Conservation (phyloP, 2,888 invertebrate genomes). For the Cataglyphis cursor region DNA sequence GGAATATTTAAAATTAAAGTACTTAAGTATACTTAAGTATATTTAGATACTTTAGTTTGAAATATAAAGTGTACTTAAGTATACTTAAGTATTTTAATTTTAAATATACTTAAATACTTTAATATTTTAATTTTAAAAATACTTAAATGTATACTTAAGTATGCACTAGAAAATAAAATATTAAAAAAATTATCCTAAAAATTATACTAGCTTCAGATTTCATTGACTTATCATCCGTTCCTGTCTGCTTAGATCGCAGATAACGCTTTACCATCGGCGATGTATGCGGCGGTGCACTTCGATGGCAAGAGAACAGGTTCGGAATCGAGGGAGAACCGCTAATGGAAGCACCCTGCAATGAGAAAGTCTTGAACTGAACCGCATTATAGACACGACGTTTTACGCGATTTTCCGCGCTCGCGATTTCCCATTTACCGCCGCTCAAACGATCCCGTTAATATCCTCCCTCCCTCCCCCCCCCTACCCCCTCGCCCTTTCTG, state of each 20-base stretch:
- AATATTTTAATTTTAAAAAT: too few relatives aligned
- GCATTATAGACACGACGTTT: constrained; percentile 57
- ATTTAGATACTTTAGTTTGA: too few relatives aligned
- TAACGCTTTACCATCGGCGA: constrained; percentile 33
- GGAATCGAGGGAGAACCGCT: constrained; percentile 55
- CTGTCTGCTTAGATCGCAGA: constrained; percentile 41
- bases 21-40: too few relatives aligned
- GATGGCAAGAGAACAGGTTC: constrained; percentile 20
- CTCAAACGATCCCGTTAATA: constrained; percentile 64
- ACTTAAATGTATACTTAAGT: too few relatives aligned
- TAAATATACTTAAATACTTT: too few relatives aligned
- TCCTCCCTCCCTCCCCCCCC: neutral
- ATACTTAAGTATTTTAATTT: too few relatives aligned
- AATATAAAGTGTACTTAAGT: too few relatives aligned
- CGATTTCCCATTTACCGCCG: constrained; percentile 60
- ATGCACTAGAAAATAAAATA: neutral
- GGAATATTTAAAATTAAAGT: neutral
- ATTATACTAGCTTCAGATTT: neutral
- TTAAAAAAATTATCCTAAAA: neutral
- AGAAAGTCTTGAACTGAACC: constrained; percentile 76
- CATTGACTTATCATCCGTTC: constrained; percentile 27
- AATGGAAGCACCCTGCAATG: constrained; percentile 75
- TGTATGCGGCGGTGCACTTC: constrained; percentile 28
- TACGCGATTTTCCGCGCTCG: constrained; percentile 47
- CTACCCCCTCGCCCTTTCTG: neutral